Conservation (phyloP, 2,113 vertebrate species). For the Picathartes gymnocephalus region DNA sequence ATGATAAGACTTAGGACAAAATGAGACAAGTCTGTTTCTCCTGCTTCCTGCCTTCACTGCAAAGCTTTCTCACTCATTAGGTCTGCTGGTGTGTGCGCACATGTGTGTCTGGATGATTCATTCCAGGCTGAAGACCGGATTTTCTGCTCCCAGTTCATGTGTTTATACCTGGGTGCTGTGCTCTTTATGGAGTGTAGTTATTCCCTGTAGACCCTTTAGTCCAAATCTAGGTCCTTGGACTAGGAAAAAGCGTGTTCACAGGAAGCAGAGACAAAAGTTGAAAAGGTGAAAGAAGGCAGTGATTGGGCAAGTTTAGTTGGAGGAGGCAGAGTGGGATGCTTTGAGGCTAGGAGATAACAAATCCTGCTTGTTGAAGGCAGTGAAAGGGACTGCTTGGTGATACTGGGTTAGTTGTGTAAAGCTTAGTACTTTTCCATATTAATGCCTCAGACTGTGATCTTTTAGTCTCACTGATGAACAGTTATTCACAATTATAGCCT, state of each 20-base stretch:
- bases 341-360: background rate
- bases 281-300: background rate
- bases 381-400: background rate
- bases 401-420: background rate
- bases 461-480: background rate
- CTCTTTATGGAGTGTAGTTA: background rate
- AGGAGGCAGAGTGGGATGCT: background rate
- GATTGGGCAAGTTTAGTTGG: background rate
- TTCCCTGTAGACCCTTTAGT: background rate
- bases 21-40: background rate
- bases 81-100: background rate
- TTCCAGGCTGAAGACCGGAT: background rate
- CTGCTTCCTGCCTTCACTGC: background rate
- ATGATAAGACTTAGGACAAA: background rate
- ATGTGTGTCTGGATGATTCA: background rate
- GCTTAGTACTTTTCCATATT: background rate
- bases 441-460: background rate
- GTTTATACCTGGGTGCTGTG: background rate
- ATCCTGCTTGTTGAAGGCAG: background rate
- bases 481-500: background rate
- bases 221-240: background rate
- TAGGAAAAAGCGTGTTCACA: background rate
- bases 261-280: background rate
- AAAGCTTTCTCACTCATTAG: background rate
- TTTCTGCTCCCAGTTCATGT: background rate